Evolutionary conservation across 2,113 vertebrate genomes (phyloP).

Genomic region (Struthio camelus): DNA sequence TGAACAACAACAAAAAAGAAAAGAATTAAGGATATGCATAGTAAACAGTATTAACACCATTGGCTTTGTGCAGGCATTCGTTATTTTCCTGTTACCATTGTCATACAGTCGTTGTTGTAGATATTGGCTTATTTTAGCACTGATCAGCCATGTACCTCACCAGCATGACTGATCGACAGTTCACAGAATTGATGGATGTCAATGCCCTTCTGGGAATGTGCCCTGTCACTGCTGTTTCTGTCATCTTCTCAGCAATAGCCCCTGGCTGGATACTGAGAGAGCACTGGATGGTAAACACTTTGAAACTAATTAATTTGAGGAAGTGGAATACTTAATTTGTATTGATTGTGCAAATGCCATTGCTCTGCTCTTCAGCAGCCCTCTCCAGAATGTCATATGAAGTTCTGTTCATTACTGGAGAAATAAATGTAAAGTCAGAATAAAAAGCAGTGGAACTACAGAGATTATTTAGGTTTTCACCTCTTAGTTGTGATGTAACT

Average conservation of each 20-base stretch:
- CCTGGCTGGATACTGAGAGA: neutral
- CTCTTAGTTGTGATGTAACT: neutral
- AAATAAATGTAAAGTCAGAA: neutral
- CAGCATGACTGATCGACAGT: neutral
- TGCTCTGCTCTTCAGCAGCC: neutral
- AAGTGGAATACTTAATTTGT: neutral
- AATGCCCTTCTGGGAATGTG: neutral
- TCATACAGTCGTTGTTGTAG: constrained; percentile 25
- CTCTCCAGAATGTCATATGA: neutral
- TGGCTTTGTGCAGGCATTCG: neutral
- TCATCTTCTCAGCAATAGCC: neutral
- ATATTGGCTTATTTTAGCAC: constrained; percentile 39
- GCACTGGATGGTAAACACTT: neutral
- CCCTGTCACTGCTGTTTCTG: neutral
- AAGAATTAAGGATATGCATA: neutral
- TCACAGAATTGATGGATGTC: neutral
- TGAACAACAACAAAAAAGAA: neutral
- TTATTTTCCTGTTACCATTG: neutral
- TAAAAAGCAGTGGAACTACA: neutral
- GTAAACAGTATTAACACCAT: constrained; percentile 7
- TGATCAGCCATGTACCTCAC: neutral
- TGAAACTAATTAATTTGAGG: constrained; percentile 26
- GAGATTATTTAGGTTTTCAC: constrained; percentile 7
- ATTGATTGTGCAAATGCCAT: constrained; percentile 6
- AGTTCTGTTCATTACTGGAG: neutral